phyloP scores from a whole-genome alignment of 2,888 invertebrate genomes.

The Crematogaster levior region DNA sequence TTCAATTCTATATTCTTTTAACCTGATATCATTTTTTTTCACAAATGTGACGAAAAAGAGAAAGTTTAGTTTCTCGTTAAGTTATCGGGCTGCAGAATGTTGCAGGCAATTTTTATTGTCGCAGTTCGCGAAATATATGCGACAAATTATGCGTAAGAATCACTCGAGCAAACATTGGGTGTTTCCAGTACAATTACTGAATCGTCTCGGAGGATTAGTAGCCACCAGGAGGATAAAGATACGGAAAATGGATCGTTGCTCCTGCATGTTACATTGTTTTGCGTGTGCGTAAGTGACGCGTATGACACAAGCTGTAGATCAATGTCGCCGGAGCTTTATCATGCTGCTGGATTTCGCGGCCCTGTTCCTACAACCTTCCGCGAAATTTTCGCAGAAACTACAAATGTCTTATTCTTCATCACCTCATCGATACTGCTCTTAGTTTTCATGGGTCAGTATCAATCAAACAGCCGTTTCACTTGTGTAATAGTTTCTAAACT shows the following conservation, averaged over 20 bases:
- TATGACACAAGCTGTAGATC: slow-evolving; percentile 84
- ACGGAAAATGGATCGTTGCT: slow-evolving; percentile 88
- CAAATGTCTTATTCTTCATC: slow-evolving; percentile 66
- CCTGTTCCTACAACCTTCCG: slow-evolving; percentile 82
- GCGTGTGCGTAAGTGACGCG: slow-evolving; percentile 87
- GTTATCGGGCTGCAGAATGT: not conserved
- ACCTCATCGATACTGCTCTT: slow-evolving; percentile 65
- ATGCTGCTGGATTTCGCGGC: slow-evolving; percentile 87
- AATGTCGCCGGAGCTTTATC: slow-evolving; percentile 85
- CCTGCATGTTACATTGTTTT: slow-evolving; percentile 90
- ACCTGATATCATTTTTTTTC: not conserved
- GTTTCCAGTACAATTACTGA: slow-evolving; percentile 87
- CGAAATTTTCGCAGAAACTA: slow-evolving; percentile 50
- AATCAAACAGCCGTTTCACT: not conserved
- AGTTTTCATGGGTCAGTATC: slow-evolving; percentile 71
- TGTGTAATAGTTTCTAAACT: not conserved
- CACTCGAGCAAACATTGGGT: not conserved
- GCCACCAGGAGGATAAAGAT: slow-evolving; percentile 88
- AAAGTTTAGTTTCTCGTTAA: not conserved
- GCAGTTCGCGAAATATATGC: not conserved
- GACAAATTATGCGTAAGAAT: not conserved
- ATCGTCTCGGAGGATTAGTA: slow-evolving; percentile 84
- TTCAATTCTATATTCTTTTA: not conserved
- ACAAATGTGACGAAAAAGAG: not conserved
- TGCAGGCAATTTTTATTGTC: not conserved